Evolutionary conservation across 2,797 vertebrate species (phyloP).

Genomic region (Lepilemur septentrionalis): DNA sequence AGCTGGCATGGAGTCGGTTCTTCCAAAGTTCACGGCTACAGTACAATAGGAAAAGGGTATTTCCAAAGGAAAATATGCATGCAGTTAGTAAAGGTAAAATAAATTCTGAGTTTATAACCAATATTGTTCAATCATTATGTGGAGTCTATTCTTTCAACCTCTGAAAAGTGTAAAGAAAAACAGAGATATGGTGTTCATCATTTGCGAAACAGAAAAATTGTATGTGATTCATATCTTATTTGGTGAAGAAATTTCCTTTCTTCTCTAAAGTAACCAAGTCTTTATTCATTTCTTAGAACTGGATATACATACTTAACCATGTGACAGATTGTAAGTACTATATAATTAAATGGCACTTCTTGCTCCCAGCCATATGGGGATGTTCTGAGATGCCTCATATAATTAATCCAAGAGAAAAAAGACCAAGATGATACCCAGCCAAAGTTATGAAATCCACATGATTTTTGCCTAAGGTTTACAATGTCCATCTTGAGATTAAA

Average conservation of each 20-base stretch:
- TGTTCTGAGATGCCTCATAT: background rate
- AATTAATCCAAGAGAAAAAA: background rate
- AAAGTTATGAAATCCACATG: background rate
- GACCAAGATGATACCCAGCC: background rate
- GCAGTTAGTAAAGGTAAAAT: background rate
- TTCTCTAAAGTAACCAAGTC: background rate
- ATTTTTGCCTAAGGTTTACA: background rate
- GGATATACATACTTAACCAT: background rate
- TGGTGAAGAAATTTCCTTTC: conserved; percentile 4
- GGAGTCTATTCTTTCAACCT: background rate
- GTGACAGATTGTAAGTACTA: background rate
- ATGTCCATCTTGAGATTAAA: background rate
- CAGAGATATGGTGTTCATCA: background rate
- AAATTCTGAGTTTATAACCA: background rate
- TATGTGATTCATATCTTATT: conserved; percentile 14
- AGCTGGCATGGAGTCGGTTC: background rate
- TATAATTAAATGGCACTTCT: background rate
- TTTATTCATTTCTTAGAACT: conserved; percentile 18
- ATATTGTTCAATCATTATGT: background rate
- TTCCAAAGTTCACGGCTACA: background rate
- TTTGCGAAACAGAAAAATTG: background rate
- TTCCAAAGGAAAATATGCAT: background rate
- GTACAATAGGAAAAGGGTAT: background rate
- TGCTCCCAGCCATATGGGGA: background rate
- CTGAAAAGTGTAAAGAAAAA: background rate